Evolutionary conservation across 2,113 vertebrate species (phyloP), one percentile per base, ranked within the genome.

Genomic region (Epinephelus lanceolatus): DNA sequence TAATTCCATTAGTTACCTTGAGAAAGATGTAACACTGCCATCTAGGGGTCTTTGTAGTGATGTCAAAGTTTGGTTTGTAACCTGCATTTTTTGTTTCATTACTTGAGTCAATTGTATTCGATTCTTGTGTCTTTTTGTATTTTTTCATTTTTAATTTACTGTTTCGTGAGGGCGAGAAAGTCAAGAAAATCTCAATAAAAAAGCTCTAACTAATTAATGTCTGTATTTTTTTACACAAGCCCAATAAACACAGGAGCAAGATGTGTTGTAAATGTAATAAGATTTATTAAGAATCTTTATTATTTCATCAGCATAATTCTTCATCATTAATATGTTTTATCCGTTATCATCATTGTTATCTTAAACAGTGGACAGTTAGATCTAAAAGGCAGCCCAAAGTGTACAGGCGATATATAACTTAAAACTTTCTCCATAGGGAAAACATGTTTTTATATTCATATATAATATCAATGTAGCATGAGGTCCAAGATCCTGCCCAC

Each of bases 361-460:
- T 95, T 95, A 91, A 95, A 95, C 94, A 94, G 93, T 95, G 95
- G 95, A 95, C 94, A 95, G 92, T 95, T 94, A 89, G 92, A 95
- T 96, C 94, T 95, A 93, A 95, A 96, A 94, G 94, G 94, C 94
- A 96, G 95, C 96, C 96, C 96, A 95, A 93, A 96, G 94, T 93
- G 91, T 95, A 95, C 96, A 96, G 96, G 96, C 95, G 89, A 95
- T 95, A 95, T 95, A 95, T 94, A 96, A 96, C 95, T 95, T 96
- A 95, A 93, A 94, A 96, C 96, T 97, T 97, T 97, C 97, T 96
- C 96, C 96, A 97, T 97, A 97, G 96, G 96, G 97, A 97, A 97
- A 96, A 97, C 89, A 88, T 89, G 89, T 91, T 93, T 93, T 93
- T 92, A 94, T 94, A 95, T 94, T 94, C 90, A 85, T 95, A 96